Conservation (phyloP, 2,113 vertebrate species). For the Stercorarius parasiticus region DNA sequence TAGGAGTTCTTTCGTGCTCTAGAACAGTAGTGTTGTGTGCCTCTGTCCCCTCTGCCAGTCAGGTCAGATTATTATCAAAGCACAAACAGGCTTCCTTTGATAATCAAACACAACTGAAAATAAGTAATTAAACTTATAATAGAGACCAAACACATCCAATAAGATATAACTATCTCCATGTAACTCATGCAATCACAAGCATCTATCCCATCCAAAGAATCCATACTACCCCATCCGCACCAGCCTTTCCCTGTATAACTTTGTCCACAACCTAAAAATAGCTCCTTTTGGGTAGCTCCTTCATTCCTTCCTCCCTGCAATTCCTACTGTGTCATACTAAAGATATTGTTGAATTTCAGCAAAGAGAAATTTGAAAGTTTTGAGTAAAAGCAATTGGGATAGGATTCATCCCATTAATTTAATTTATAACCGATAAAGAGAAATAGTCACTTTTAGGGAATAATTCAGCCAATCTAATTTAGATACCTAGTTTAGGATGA, state of each 20-base stretch:
- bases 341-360: background rate
- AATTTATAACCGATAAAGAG: background rate
- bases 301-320: background rate
- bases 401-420: background rate
- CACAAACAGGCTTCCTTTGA: background rate
- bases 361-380: background rate
- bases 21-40: background rate
- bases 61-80: background rate
- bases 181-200: background rate
- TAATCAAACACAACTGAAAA: background rate
- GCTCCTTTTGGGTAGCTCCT: background rate
- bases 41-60: background rate
- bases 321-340: background rate
- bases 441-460: background rate
- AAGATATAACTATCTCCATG: background rate
- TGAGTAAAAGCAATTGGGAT: background rate
- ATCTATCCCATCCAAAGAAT: background rate
- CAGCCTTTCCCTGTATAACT: background rate
- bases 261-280: background rate
- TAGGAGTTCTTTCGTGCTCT: background rate
- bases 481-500: background rate
- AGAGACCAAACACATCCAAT: background rate
- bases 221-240: background rate
- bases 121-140: background rate
- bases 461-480: background rate